These are phyloP conservation scores for Scaptomyza hsui DNA, from an alignment of 1,140 invertebrate genomes.

Conservation along the genomic window DNA sequence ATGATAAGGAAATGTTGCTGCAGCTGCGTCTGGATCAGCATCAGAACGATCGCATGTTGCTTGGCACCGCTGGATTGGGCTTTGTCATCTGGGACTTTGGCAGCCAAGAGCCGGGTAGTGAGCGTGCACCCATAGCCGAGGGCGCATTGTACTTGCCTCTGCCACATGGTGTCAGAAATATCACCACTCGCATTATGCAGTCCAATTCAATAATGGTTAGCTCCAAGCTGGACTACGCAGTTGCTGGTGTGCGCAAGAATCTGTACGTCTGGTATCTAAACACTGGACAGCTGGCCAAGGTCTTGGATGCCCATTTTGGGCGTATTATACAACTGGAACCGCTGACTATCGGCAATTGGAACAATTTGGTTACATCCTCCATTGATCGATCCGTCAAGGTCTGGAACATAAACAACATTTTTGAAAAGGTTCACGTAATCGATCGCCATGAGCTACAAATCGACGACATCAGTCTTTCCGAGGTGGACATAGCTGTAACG, in stretches of 20 bases:
- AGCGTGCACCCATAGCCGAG: constrained; percentile 60
- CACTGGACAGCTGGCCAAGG: constrained; percentile 92
- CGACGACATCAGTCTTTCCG: constrained; percentile 93
- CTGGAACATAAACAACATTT: constrained; percentile 99
- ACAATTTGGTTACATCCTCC: constrained; percentile 97
- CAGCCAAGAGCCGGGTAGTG: constrained; percentile 46
- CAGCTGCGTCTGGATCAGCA: constrained; percentile 93
- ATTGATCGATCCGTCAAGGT: constrained; percentile 99
- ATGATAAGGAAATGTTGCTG: constrained; percentile 90
- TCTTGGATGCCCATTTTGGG: constrained; percentile 98
- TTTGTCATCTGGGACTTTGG: constrained; percentile 90
- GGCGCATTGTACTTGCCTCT: constrained; percentile 89
- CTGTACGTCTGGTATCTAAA: constrained; percentile 96
- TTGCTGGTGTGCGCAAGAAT: constrained; percentile 98
- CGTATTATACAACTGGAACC: constrained; percentile 96
- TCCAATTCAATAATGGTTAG: constrained; percentile 97
- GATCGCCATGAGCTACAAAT: constrained; percentile 98
- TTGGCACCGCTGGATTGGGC: constrained; percentile 93
- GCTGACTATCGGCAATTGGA: constrained; percentile 94
- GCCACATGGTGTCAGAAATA: constrained; percentile 96
- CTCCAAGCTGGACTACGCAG: constrained; percentile 94
- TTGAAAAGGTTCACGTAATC: constrained; percentile 98
- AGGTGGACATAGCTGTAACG: constrained; percentile 91
- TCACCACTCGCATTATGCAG: constrained; percentile 93
- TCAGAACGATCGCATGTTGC: constrained; percentile 88